Base-by-base conservation (phyloP, 35 echinoderm and acorn worm genomes). In the Apostichopus californicus region DNA sequence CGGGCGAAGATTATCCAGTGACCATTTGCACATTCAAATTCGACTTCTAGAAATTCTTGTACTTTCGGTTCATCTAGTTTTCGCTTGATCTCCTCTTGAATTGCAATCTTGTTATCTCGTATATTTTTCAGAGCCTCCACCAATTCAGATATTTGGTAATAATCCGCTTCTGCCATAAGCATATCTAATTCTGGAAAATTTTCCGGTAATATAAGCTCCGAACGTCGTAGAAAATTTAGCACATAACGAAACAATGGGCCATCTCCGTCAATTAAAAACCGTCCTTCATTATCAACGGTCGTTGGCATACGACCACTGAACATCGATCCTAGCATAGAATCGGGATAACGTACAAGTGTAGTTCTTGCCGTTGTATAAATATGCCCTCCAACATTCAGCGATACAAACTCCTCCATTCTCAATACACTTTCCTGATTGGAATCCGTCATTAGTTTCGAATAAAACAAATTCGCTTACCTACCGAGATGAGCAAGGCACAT, bases 21-120 rank as follows among this genome's bases (percentile, higher is more conserved):
- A 13, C 96, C 94, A 23, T 94, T 95, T 60, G 96, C 96, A 91
- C 96, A 98, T 82, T 98, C 96, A 78, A 96, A 98, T 87, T 98
- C 96, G 0, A 96, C 96, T 79, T 98, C 96, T 14, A 98, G 54
- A 89, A 94, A 98, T 77, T 98, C 96, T 52, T 94, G 87, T 34
- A 94, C 92, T 54, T 87, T 83, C 5, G 91, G 78, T 63, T 68
- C 77, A 22, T 93, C 93, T 15, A 78, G 34, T 66, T 90, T 64
- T 56, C 64, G 23, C 20, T 86, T 90, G 5, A 71, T 23, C 25
- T 93, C 87, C 58, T 95, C 93, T 70, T 79, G 93, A n/a, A 57
- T 78, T 18, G 34, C 22, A 1, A 57, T 68, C 22, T 66, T 92
- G 17, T 78, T 80, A 53, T 93, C 90, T 80, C 87, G 86, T 5